Conservation (phyloP, 2,797 vertebrate genomes). For the Anisognathus igniventris region DNA sequence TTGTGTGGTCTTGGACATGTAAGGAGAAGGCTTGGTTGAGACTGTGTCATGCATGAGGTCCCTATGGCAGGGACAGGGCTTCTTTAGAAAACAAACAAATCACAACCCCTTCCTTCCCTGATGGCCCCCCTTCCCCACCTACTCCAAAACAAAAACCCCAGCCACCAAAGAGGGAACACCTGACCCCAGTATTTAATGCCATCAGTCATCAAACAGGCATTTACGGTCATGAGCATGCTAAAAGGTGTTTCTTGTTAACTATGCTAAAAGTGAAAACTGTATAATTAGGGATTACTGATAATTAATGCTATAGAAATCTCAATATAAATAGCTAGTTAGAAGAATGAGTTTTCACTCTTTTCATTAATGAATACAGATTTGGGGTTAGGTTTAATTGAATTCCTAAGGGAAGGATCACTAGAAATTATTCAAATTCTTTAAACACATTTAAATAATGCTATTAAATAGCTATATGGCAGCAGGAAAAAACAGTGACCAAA, state of each 20-base stretch:
- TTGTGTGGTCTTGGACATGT: fast-evolving
- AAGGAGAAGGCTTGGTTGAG: neutral
- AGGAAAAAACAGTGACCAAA: neutral
- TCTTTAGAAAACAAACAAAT: neutral
- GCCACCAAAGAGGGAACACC: fast-evolving
- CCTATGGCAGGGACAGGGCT: neutral
- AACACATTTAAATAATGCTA: neutral
- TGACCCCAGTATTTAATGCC: neutral
- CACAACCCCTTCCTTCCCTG: neutral
- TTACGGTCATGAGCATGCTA: neutral
- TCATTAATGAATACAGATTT: neutral
- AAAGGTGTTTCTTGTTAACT: neutral
- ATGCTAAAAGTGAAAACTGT: neutral
- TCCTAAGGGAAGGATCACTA: neutral
- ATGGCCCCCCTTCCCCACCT: fast-evolving
- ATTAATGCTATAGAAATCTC: neutral
- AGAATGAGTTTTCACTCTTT: neutral
- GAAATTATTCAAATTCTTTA: neutral
- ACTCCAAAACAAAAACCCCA: neutral
- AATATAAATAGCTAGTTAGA: neutral
- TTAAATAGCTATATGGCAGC: neutral
- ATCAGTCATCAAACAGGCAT: neutral
- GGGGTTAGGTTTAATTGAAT: neutral
- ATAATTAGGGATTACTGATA: neutral
- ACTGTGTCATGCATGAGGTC: fast-evolving